A percentile compares a stretch with the other conserved stretches of the same genome.
These are phyloP conservation scores for Zaprionus davidi DNA, from an alignment of 1,140 invertebrate species.

Conservation along the genomic window DNA sequence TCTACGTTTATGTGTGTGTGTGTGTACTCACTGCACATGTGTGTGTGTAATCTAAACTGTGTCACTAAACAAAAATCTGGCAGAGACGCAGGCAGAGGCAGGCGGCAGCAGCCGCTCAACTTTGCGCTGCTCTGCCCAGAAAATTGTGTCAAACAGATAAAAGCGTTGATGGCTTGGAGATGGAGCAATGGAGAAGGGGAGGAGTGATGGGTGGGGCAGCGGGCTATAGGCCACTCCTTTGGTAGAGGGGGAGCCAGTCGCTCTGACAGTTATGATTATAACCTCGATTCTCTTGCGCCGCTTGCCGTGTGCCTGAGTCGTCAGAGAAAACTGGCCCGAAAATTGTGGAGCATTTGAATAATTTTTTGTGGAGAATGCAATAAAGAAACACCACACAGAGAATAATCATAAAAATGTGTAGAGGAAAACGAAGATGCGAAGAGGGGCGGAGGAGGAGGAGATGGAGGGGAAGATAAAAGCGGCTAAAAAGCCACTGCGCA, in stretches of 20 bases:
- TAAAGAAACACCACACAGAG: constrained; percentile 53
- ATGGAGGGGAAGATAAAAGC: constrained; percentile 36
- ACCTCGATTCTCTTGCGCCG: constrained; percentile 66
- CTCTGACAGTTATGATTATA: constrained; percentile 69
- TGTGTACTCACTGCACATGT: constrained; percentile 15
- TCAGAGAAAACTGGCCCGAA: constrained; percentile 70
- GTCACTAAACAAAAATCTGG: constrained; percentile 79
- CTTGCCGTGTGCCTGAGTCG: constrained; percentile 26
- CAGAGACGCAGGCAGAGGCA: constrained; percentile 11
- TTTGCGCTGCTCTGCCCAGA: constrained; percentile 63
- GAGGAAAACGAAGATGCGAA: constrained; percentile 8
- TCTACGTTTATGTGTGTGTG: neutral
- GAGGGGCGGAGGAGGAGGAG: neutral
- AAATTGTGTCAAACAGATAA: constrained; percentile 82
- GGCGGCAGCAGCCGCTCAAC: constrained; percentile 50
- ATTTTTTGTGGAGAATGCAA: constrained; percentile 75
- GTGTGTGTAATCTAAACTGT: constrained; percentile 73
- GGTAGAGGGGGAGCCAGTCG: neutral
- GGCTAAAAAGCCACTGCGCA: constrained; percentile 60
- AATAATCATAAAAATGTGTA: constrained; percentile 12
- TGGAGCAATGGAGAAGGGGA: neutral
- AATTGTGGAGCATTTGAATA: constrained; percentile 82
- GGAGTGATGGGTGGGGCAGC: neutral
- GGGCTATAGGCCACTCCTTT: constrained; percentile 63
- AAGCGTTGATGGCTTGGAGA: constrained; percentile 41